Percentiles rank a stretch among this genome's conserved stretches.
phyloP scores from a whole-genome alignment of 1,140 invertebrate genomes.

The Reticulitermes speratus region DNA sequence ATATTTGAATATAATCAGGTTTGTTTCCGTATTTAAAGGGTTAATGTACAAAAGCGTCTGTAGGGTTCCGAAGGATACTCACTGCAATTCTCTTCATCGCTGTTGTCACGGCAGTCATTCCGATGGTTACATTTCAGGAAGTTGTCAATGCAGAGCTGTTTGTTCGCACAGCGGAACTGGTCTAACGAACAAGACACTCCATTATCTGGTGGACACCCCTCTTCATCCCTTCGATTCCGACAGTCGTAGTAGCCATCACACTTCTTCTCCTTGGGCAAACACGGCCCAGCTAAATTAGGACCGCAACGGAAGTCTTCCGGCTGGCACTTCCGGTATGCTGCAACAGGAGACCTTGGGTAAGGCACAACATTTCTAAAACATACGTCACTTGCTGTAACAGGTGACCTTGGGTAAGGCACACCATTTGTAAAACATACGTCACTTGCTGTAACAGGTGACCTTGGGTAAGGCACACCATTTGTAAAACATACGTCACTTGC shows the following conservation, averaged over 20 bases:
- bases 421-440: no score
- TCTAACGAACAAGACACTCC: constrained; percentile 76
- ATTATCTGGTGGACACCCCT: constrained; percentile 60
- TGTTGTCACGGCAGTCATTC: constrained; percentile 86
- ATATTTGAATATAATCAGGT: no score
- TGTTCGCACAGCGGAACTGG: constrained; percentile 85
- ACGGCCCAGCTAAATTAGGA: constrained; percentile 60
- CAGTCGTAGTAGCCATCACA: constrained; percentile 90
- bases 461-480: no score
- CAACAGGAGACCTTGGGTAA: background rate
- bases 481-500: no score
- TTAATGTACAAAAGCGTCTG: no score
- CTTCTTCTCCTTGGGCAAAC: constrained; percentile 80
- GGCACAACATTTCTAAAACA: no score
- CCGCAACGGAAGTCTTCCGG: constrained; percentile 80
- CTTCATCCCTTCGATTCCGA: constrained; percentile 82
- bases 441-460: no score
- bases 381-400: no score
- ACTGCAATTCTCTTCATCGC: constrained; percentile 85
- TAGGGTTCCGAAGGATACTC: constrained; percentile 46
- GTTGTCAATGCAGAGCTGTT: constrained; percentile 79
- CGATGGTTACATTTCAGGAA: constrained; percentile 82
- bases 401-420: no score
- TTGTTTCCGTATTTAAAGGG: no score
- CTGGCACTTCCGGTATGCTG: constrained; percentile 84